These are phyloP conservation scores for Hypanus sabinus DNA, from an alignment of 2,113 vertebrate genomes.

Conservation along the genomic window DNA sequence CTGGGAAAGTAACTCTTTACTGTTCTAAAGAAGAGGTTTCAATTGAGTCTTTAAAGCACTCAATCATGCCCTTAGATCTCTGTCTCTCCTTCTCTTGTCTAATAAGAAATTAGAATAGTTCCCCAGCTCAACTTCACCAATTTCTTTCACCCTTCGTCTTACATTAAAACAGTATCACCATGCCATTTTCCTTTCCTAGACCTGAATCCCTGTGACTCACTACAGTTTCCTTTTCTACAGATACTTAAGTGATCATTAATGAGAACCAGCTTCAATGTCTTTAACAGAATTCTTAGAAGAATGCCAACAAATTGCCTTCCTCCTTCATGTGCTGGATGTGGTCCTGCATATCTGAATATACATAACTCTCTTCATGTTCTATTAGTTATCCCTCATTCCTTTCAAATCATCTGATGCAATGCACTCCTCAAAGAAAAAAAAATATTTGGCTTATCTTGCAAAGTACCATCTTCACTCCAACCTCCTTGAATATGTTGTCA, in stretches of 20 bases:
- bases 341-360: too few relatives aligned
- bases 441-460: neutral
- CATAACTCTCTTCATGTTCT: too few relatives aligned
- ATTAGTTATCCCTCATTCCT: too few relatives aligned
- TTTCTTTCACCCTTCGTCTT: neutral
- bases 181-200: neutral
- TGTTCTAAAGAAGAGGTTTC: neutral
- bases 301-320: too few relatives aligned
- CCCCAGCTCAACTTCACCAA: neutral
- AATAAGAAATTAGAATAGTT: neutral
- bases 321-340: too few relatives aligned
- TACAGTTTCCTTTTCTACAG: neutral
- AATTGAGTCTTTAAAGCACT: neutral
- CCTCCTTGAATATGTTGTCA: neutral
- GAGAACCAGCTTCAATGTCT: neutral
- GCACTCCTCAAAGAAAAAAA: neutral
- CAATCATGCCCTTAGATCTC: neutral
- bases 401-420: neutral
- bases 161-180: neutral
- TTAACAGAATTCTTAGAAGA: neutral
- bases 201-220: neutral
- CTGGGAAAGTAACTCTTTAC: neutral
- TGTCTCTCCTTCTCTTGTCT: neutral
- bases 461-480: neutral
- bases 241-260: neutral